Evolutionary conservation across 2,797 vertebrate genomes (phyloP), one percentile per base, ranked within the genome.

Genomic region (Muscicapa striata): DNA sequence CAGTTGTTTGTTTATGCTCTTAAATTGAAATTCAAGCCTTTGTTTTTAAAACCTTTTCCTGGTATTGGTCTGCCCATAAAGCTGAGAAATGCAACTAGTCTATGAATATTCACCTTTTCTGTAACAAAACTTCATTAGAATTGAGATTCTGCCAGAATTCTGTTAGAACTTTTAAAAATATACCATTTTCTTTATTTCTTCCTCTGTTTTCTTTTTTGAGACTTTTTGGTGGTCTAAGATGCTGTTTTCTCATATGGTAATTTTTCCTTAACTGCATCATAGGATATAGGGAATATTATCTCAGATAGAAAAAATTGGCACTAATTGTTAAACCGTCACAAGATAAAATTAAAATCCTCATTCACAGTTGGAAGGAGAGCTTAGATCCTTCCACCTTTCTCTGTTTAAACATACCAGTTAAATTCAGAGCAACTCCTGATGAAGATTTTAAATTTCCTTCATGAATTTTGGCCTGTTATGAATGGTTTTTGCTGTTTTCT

Each of bases 1-100:
- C 64, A 68, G 91, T 89, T 91, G 70, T 93, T 96, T 90, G 76
- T 95, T 95, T 94, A 90, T 88, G 38, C 74, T 67, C 55, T 57
- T 63, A 66, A 91, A 86, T 59, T 95, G 76, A 91, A 81, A 91
- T 66, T 57, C 67, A 82, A 1, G 36, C 67, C 46, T 95, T 87
- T 95, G 69, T 87, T 94, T 94, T 91, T 67, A 73, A 91, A 86
- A 54, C 38, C 19, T 91, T 86, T 93, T 84, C 48, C 34, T 94
- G 85, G 30, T 89, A 48, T 21, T 91, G 40, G 41, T 78, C 69
- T 63, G 66, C 57, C 69, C 30, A 16, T 70, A 88, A 91, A 84
- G 76, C 73, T 92, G 87, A 88, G 73, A 95, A 94, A 75, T 75
- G 30, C 16, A 36, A 8, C 63, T 68, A 36, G 48, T 84, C 52